Evolutionary conservation across 2,113 vertebrate species (phyloP).

Genomic region (Pseudorectes ferrugineus): DNA sequence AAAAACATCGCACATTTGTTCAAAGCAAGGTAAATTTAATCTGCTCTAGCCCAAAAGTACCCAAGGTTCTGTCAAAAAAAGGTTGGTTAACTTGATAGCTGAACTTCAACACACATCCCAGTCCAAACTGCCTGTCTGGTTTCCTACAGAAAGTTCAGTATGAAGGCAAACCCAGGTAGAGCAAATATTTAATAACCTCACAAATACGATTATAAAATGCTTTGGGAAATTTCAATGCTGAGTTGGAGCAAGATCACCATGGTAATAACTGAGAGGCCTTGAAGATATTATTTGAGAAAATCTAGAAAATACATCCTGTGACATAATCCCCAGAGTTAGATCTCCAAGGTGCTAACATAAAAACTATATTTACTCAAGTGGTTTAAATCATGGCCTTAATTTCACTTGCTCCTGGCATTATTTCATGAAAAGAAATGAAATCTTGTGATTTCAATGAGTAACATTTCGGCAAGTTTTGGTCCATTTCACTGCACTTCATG

Average conservation of each 20-base stretch:
- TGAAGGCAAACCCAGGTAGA: constrained; percentile 1
- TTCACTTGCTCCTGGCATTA: background rate
- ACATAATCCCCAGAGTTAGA: constrained; percentile 15
- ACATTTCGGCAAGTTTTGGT: background rate
- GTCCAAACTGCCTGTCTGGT: background rate
- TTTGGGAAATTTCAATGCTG: constrained; percentile 32
- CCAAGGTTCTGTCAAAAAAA: background rate
- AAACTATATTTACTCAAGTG: constrained; percentile 28
- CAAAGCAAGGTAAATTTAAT: background rate
- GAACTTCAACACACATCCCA: background rate
- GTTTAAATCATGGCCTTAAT: constrained; percentile 45
- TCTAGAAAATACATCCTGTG: constrained; percentile 32
- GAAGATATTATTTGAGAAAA: constrained; percentile 32
- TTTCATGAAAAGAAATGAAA: background rate
- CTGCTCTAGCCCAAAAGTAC: background rate
- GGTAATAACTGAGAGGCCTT: constrained; percentile 46
- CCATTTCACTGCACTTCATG: background rate
- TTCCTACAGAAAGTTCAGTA: background rate
- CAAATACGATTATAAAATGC: constrained; percentile 11
- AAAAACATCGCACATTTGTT: background rate
- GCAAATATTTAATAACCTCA: constrained; percentile 3
- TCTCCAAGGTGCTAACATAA: background rate
- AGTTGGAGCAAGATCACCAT: constrained; percentile 55
- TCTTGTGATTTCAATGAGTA: background rate
- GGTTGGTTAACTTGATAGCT: background rate